Base-by-base conservation (phyloP, 2,113 vertebrate genomes). In the Sardina pilchardus region DNA sequence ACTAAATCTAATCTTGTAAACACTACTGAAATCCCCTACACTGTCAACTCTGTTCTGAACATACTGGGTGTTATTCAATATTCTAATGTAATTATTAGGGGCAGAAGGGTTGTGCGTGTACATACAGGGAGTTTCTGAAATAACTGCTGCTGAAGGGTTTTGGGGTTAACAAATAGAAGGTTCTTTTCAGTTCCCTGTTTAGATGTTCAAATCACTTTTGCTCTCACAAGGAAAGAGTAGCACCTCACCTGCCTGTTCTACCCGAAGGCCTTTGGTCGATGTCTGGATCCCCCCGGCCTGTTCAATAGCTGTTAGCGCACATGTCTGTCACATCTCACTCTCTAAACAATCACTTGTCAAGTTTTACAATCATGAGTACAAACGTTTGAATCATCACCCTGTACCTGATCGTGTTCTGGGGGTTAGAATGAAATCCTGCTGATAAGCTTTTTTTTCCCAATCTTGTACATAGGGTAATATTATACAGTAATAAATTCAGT, bases 401-500 rank as follows among this genome's bases (percentile, higher is more conserved):
- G 63, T 30, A 71, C 63, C 26, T 71, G 8, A 71, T 14, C 26
- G 16, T 34, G 7, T 71, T 71, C 26, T 71, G 63, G 63, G 63
- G 63, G 8, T 71, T 30, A 12, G 63, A 26, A 26, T 63, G 24
- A 26, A 63, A 63, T 63, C 59, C 59, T 71, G 63, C n/a, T 71
- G 63, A 71, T 71, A 71, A 71, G 63, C 26, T 34, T 34, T 92
- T 88, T 84, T 90, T 88, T 44, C 89, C 86, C 87, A 93, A 85
- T 91, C 90, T 85, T 94, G 94, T 95, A 93, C 83, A 90, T 89
- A 89, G 81, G 12, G 88, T 91, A 90, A 91, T 90, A 92, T 87
- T 89, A 91, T 90, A 89, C 84, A 90, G 85, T 90, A 94, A 93
- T 94, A 94, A 95, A 94, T 90, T 85, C 89, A 89, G 34, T 87